Conservation (phyloP, 2,888 invertebrate species). For the Arrhopalites spinosus region DNA sequence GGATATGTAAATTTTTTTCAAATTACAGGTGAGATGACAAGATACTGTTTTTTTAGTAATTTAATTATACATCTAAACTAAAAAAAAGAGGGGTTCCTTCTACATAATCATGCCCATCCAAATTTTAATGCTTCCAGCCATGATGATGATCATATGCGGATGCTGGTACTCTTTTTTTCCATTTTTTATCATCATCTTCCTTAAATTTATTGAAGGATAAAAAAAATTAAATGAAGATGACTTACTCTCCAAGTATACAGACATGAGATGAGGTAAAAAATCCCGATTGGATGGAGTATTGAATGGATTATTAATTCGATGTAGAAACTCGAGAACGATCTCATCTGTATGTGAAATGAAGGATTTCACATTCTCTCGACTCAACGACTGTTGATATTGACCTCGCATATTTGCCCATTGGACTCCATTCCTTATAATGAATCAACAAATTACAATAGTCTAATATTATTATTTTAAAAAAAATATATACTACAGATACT, state of each 20-base stretch:
- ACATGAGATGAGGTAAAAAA: conserved; percentile 71
- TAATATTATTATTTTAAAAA: conserved; percentile 56
- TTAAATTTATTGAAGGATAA: too few species aligned
- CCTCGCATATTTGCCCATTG: conserved; percentile 82
- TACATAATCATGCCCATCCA: too few species aligned
- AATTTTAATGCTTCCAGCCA: too few species aligned
- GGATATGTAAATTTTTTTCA: too few species aligned
- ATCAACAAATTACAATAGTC: not conserved
- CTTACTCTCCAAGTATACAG: conserved; percentile 80
- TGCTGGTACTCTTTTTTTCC: not conserved
- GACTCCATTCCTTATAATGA: conserved; percentile 71
- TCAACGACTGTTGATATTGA: conserved; percentile 78
- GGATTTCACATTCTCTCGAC: conserved; percentile 71
- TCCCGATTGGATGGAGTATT: conserved; percentile 62
- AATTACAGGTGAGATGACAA: too few species aligned
- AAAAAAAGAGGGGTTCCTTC: too few species aligned
- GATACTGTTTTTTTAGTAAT: too few species aligned
- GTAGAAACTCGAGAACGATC: conserved; percentile 70
- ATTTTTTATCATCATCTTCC: too few species aligned
- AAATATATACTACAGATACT: too few species aligned
- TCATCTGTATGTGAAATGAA: conserved; percentile 70
- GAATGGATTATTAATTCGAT: conserved; percentile 57
- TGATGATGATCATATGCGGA: too few species aligned
- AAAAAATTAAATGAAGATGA: conserved; percentile 41
- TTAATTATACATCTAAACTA: too few species aligned